Percentiles rank a stretch among this genome's conserved stretches.
Evolutionary conservation across 2,888 invertebrate species (phyloP).

Genomic region (Brenthis ino): DNA sequence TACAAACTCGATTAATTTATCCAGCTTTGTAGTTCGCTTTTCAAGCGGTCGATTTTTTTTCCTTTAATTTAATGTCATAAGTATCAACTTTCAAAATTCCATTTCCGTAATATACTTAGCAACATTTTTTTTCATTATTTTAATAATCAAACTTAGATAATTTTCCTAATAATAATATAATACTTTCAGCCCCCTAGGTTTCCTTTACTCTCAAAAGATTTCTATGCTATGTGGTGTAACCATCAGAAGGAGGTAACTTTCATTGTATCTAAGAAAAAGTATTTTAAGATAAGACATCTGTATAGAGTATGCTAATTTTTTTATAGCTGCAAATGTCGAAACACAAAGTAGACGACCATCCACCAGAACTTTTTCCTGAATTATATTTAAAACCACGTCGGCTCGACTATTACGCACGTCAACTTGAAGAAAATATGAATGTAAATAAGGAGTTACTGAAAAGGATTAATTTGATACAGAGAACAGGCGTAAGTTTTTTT

Average conservation of each 20-base stretch:
- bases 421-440: constrained; percentile 70
- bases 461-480: constrained; percentile 82
- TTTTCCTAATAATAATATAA: not conserved
- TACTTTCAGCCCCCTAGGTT: constrained; percentile 65
- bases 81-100: too few relatives aligned
- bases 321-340: constrained; percentile 63
- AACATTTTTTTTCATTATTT: too few relatives aligned
- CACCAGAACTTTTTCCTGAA: constrained; percentile 79
- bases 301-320: too few relatives aligned
- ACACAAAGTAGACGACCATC: constrained; percentile 74
- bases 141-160: too few relatives aligned
- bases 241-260: constrained; percentile 70
- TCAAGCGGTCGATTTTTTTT: too few relatives aligned
- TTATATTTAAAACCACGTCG: constrained; percentile 78
- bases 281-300: not conserved
- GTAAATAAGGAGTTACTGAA: constrained; percentile 83
- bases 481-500: constrained; percentile 74
- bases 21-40: too few relatives aligned
- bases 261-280: not conserved
- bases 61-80: too few relatives aligned
- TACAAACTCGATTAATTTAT: too few relatives aligned
- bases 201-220: constrained; percentile 57
- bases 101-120: too few relatives aligned
- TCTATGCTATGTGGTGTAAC: constrained; percentile 70
- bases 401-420: constrained; percentile 73